Percentiles rank a stretch among this genome's conserved stretches.
Evolutionary conservation across 1,140 invertebrate species (phyloP).

Genomic region (Rhynchophorus ferrugineus): DNA sequence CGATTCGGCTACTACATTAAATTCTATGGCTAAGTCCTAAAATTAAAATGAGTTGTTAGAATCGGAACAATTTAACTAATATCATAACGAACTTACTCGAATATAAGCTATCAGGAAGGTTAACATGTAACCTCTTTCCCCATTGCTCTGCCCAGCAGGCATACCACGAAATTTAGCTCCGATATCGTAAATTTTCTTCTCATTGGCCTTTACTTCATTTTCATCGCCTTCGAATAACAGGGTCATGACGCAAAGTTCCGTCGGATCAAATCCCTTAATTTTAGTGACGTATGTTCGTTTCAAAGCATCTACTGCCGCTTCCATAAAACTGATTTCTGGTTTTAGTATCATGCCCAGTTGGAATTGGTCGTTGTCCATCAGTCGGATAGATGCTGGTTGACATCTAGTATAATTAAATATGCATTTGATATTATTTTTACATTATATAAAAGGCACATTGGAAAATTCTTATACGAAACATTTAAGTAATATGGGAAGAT

Average conservation of each 20-base stretch:
- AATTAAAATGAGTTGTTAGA: slow-evolving; percentile 13
- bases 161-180: slow-evolving; percentile 68
- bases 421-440: background rate
- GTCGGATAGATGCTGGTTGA: slow-evolving; percentile 87
- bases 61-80: background rate
- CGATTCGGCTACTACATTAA: slow-evolving; percentile 85
- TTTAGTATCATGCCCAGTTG: slow-evolving; percentile 87
- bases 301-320: slow-evolving; percentile 66
- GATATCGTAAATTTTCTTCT: slow-evolving; percentile 78
- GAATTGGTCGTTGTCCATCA: slow-evolving; percentile 98
- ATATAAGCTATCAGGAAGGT: slow-evolving; percentile 99
- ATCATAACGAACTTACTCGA: slow-evolving; percentile 52
- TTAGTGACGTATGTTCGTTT: slow-evolving; percentile 86
- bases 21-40: slow-evolving; percentile 86
- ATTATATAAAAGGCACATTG: background rate
- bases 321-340: slow-evolving; percentile 62
- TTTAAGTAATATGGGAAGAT: too few relatives aligned
- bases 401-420: slow-evolving; percentile 47
- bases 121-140: slow-evolving; percentile 88
- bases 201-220: slow-evolving; percentile 67
- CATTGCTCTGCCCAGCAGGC: slow-evolving; percentile 86
- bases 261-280: slow-evolving; percentile 81
- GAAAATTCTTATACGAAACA: background rate
- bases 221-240: slow-evolving; percentile 82
- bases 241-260: slow-evolving; percentile 83